These are phyloP conservation scores for Phalanger gymnotis DNA, from an alignment of 2,797 vertebrate genomes.

Conservation along the genomic window DNA sequence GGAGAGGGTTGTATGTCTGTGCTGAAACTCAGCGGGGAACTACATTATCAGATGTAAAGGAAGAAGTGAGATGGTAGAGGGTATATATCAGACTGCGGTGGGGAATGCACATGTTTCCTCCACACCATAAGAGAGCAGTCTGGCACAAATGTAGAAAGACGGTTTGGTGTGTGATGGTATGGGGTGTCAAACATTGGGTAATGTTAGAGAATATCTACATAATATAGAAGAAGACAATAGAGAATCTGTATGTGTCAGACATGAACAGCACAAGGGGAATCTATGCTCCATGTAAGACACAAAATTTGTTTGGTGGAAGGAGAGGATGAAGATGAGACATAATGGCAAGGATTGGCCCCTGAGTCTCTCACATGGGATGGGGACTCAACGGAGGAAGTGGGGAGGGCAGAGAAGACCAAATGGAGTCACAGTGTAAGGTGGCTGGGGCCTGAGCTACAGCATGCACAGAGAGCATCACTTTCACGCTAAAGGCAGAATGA, in stretches of 20 bases:
- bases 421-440: background rate
- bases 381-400: background rate
- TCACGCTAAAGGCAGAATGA: background rate
- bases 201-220: background rate
- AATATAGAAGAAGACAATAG: background rate
- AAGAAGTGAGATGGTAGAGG: background rate
- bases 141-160: background rate
- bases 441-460: background rate
- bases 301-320: background rate
- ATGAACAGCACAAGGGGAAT: background rate
- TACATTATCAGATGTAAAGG: background rate
- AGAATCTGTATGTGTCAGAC: background rate
- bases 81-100: background rate
- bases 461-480: background rate
- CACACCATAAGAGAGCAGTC: background rate
- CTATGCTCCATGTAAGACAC: background rate
- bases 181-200: background rate
- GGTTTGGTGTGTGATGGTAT: background rate
- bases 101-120: background rate
- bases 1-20: background rate
- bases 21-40: background rate
- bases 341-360: background rate
- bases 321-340: background rate
- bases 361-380: background rate
- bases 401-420: background rate